Conservation (phyloP, 1,140 invertebrate genomes). For the Centruroides sculpturatus region DNA sequence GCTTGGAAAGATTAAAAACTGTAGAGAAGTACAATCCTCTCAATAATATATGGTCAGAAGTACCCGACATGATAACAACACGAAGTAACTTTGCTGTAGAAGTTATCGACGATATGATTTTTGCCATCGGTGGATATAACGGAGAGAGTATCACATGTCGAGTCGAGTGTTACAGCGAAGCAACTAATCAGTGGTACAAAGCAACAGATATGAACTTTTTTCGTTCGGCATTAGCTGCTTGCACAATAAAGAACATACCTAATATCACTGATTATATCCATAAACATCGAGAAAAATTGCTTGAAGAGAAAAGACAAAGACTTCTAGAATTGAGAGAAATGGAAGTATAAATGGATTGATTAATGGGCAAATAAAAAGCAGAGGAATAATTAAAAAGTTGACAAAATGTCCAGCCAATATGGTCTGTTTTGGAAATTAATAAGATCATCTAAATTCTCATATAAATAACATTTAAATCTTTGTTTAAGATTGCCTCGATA, state of each 20-base stretch:
- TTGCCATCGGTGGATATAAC: constrained; percentile 50
- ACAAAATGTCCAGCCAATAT: too few relatives aligned
- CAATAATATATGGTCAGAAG: not conserved
- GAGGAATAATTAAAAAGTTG: too few relatives aligned
- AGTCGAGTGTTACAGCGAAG: constrained; percentile 30
- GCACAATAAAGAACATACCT: too few relatives aligned
- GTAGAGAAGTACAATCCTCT: constrained; percentile 42
- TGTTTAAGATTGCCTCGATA: too few relatives aligned
- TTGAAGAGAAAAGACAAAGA: too few relatives aligned
- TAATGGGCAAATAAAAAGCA: too few relatives aligned
- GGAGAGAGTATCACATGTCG: constrained; percentile 57
- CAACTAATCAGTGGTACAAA: constrained; percentile 37
- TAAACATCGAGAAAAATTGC: too few relatives aligned
- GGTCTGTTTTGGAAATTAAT: too few relatives aligned
- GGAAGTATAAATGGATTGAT: constrained; percentile 29
- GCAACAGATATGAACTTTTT: constrained; percentile 35
- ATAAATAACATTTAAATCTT: too few relatives aligned
- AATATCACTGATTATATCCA: too few relatives aligned
- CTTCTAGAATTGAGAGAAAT: constrained; percentile 26
- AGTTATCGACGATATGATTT: constrained; percentile 17
- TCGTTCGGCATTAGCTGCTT: constrained; percentile 53
- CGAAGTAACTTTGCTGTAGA: constrained; percentile 1
- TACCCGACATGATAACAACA: not conserved
- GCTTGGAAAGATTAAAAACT: constrained; percentile 20
- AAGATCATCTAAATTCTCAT: too few relatives aligned